Conservation (phyloP, 2,113 vertebrate species). For the Craseonycteris thonglongyai region DNA sequence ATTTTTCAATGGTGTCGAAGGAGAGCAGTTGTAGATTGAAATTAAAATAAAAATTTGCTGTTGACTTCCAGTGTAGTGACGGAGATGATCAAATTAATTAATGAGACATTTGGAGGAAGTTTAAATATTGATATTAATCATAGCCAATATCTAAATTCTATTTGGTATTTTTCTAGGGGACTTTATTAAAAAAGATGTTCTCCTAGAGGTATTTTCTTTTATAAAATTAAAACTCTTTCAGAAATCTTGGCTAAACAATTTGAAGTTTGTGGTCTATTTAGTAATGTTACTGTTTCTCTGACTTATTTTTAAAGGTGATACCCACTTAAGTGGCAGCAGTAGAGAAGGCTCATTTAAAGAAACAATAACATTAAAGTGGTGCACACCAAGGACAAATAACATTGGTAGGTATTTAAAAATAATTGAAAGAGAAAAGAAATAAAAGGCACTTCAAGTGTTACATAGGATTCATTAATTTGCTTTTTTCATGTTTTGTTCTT, state of each 20-base stretch:
- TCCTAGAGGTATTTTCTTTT: background rate
- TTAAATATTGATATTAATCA: background rate
- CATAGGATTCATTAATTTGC: background rate
- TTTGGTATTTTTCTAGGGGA: background rate
- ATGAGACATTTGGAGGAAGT: background rate
- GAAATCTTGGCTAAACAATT: background rate
- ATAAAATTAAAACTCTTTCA: background rate
- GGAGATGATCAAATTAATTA: background rate
- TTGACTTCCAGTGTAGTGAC: background rate
- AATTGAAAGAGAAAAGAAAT: background rate
- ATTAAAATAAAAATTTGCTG: background rate
- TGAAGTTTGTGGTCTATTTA: background rate
- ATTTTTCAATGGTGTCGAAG: background rate
- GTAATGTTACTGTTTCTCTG: constrained; percentile 5
- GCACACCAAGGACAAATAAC: constrained; percentile 95
- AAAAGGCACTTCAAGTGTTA: background rate
- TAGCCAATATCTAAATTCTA: background rate
- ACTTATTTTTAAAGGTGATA: constrained; percentile 85
- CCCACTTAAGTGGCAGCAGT: constrained; percentile 85
- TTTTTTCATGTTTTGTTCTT: constrained; percentile 1
- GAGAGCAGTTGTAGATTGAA: background rate
- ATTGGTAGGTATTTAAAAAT: constrained; percentile 84
- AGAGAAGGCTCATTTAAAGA: constrained; percentile 93
- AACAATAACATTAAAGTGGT: constrained; percentile 97
- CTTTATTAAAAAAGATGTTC: background rate